A percentile compares a stretch with the other conserved stretches of the same genome.
Evolutionary conservation across 2,888 invertebrate genomes (phyloP).

Genomic region (Leucoma salicis): DNA sequence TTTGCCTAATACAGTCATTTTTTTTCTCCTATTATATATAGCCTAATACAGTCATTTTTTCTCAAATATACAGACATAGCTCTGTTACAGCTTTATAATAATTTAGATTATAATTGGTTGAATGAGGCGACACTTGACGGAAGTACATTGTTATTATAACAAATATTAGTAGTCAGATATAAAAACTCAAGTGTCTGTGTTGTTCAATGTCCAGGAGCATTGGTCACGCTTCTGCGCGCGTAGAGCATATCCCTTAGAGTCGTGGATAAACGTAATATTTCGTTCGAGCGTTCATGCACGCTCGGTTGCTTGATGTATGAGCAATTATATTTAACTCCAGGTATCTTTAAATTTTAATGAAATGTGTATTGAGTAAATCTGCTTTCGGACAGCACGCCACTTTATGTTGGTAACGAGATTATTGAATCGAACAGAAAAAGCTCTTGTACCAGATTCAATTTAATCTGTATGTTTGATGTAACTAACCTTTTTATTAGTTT

Average conservation of each 20-base stretch:
- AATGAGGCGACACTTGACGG: no score
- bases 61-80: no score
- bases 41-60: no score
- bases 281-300: conserved; percentile 26
- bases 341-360: conserved; percentile 25
- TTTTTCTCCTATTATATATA: no score
- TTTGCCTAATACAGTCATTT: no score
- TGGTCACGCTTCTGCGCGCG: conserved; percentile 1
- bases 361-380: conserved; percentile 14
- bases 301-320: conserved; percentile 32
- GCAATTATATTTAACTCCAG: conserved; percentile 33
- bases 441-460: neutral
- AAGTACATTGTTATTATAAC: no score
- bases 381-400: neutral
- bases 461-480: no score
- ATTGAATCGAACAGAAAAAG: neutral
- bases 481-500: no score
- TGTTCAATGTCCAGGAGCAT: neutral
- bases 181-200: neutral
- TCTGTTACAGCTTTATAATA: no score
- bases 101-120: no score
- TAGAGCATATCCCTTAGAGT: conserved; percentile 9
- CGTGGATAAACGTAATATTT: conserved; percentile 18
- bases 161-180: neutral
- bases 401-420: neutral